Evolutionary conservation across 2,113 vertebrate species (phyloP).

Genomic region (Pangasianodon hypophthalmus): DNA sequence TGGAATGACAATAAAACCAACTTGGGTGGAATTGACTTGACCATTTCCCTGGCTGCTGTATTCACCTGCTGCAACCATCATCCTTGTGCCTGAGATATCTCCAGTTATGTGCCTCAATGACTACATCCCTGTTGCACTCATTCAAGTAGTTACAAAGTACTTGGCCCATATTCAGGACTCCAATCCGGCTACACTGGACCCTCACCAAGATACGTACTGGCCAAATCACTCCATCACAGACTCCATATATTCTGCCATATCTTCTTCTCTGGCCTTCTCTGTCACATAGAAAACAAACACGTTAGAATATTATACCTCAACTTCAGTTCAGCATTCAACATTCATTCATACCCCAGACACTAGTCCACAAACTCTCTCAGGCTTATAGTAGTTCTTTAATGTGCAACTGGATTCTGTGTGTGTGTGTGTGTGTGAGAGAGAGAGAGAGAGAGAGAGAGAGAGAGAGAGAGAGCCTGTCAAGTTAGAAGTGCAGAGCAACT

Average conservation of each 20-base stretch:
- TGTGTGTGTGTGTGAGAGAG: no score
- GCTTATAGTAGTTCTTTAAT: neutral
- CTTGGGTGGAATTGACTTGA: neutral
- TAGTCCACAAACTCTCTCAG: neutral
- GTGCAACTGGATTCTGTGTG: neutral
- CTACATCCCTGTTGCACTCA: neutral
- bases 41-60: neutral
- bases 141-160: neutral
- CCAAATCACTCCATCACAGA: neutral
- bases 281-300: neutral
- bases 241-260: no score
- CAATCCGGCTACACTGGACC: neutral
- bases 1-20: no score
- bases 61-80: neutral
- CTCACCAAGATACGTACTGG: no score
- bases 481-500: no score
- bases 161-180: neutral
- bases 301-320: neutral
- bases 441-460: no score
- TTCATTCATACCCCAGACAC: no score
- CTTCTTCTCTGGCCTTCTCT: neutral
- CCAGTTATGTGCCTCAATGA: neutral
- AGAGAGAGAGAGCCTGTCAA: no score
- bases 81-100: neutral
- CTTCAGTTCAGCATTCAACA: neutral